Evolutionary conservation across 2,113 vertebrate genomes (phyloP).

Genomic region (Leuciscus idus): DNA sequence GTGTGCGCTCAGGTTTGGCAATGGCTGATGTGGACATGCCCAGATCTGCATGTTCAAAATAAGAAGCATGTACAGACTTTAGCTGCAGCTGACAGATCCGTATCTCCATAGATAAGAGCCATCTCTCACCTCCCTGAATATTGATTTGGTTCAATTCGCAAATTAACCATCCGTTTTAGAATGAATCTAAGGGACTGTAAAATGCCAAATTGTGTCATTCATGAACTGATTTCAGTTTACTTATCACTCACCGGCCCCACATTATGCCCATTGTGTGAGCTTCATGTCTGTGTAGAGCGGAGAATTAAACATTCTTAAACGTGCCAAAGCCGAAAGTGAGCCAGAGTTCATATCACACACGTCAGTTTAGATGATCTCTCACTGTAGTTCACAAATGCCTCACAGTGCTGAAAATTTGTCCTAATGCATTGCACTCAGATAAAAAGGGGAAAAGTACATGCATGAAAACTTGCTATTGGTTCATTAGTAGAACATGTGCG

Average conservation of each 20-base stretch:
- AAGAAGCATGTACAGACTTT: slow-evolving; percentile 32
- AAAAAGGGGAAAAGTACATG: not conserved
- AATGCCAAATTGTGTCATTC: slow-evolving; percentile 4
- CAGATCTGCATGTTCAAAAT: slow-evolving; percentile 44
- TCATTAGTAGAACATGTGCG: slow-evolving; percentile 1
- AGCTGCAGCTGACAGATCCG: slow-evolving; percentile 33
- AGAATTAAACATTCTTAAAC: slow-evolving; percentile 13
- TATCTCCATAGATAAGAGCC: slow-evolving; percentile 15
- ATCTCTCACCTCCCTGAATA: slow-evolving; percentile 1
- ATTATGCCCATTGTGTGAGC: slow-evolving; percentile 17
- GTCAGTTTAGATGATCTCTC: slow-evolving; percentile 42
- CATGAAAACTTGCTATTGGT: not conserved
- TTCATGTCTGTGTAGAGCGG: slow-evolving; percentile 14
- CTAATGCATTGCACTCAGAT: slow-evolving; percentile 12
- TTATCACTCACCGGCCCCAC: not conserved
- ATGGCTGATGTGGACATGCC: slow-evolving; percentile 30
- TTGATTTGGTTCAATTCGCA: not conserved
- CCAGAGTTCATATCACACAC: slow-evolving; percentile 36
- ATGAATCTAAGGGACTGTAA: not conserved
- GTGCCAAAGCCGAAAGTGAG: slow-evolving; percentile 36
- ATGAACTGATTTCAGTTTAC: slow-evolving; percentile 6
- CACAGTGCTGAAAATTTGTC: not conserved
- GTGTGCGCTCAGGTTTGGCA: not conserved
- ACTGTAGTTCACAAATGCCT: slow-evolving; percentile 34
- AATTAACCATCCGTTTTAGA: not conserved